Conservation (phyloP, 1,140 invertebrate genomes). For the Callitettix versicolor region DNA sequence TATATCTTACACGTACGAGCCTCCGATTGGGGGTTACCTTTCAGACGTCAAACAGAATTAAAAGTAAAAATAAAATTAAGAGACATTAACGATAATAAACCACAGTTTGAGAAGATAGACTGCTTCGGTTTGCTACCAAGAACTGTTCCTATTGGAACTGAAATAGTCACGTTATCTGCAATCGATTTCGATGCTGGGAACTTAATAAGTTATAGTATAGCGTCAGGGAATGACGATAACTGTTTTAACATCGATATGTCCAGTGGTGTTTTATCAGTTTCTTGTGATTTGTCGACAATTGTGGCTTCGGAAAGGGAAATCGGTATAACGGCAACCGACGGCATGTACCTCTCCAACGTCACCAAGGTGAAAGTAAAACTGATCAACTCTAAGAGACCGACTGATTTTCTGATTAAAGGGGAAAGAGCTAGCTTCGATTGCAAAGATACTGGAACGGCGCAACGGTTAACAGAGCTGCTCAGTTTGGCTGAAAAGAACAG, state of each 20-base stretch:
- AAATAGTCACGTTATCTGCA: conserved; percentile 81
- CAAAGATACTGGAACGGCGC: conserved; percentile 69
- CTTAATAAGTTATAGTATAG: conserved; percentile 73
- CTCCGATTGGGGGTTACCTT: conserved; percentile 88
- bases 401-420: conserved; percentile 26
- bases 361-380: conserved; percentile 59
- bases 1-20: conserved; percentile 73
- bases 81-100: conserved; percentile 88
- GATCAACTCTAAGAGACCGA: conserved; percentile 44
- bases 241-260: conserved; percentile 78
- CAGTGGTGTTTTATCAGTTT: conserved; percentile 51
- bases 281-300: conserved; percentile 69
- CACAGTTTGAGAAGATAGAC: conserved; percentile 70
- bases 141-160: conserved; percentile 60
- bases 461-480: conserved; percentile 63
- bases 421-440: conserved; percentile 61
- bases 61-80: conserved; percentile 62
- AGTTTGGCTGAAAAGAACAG: conserved; percentile 74
- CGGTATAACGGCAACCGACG: conserved; percentile 83
- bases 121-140: conserved; percentile 74
- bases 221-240: conserved; percentile 77
- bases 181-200: conserved; percentile 86
- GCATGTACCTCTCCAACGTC: conserved; percentile 78
- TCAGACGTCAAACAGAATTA: conserved; percentile 78
- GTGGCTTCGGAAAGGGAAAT: conserved; percentile 52